Evolutionary conservation across 2,113 vertebrate species (phyloP).

Genomic region (Gavia stellata): DNA sequence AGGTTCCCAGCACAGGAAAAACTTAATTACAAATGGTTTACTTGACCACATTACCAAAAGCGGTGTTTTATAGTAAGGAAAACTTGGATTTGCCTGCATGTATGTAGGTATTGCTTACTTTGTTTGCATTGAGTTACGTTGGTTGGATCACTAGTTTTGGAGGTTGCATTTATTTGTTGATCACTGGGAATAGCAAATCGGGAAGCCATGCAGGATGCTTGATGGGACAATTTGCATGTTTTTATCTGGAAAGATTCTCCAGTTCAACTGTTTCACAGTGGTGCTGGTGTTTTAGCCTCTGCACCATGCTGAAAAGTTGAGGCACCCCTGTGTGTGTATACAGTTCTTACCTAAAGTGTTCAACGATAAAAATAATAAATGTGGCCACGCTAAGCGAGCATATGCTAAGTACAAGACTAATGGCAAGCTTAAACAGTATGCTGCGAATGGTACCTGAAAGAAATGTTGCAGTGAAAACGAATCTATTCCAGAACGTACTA

Average conservation of each 20-base stretch:
- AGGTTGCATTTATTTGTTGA: neutral
- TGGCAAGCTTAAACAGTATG: neutral
- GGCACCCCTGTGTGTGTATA: neutral
- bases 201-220: neutral
- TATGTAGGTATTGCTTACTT: neutral
- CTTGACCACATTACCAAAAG: neutral
- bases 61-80: neutral
- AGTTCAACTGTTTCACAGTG: neutral
- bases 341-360: conserved; percentile 34
- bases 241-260: neutral
- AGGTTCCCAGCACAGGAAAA: neutral
- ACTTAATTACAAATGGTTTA: neutral
- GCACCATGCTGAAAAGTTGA: neutral
- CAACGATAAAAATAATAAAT: conserved; percentile 55
- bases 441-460: conserved; percentile 50
- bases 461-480: conserved; percentile 26
- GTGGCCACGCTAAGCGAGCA: conserved; percentile 29
- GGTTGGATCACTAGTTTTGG: neutral
- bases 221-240: neutral
- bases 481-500: conserved; percentile 18
- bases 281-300: conserved; percentile 7
- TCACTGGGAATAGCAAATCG: neutral
- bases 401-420: conserved; percentile 58
- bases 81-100: neutral
- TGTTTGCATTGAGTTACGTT: neutral